Conservation (phyloP, 2,113 vertebrate species). For the Odocoileus hemionus region DNA sequence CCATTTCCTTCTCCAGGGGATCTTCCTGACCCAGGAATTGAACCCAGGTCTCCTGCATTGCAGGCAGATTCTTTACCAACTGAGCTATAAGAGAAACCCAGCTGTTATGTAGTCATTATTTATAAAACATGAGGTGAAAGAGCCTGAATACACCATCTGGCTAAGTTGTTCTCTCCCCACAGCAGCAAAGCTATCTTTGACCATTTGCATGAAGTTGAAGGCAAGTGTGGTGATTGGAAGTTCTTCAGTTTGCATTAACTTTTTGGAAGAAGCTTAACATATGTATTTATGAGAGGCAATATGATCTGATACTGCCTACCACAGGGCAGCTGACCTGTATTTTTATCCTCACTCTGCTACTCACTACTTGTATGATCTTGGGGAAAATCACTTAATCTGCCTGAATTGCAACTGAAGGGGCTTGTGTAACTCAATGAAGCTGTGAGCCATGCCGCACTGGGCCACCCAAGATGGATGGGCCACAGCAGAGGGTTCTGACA, state of each 20-base stretch:
- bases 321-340: not conserved
- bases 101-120: accelerated
- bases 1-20: not conserved
- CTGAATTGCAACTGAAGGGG: not conserved
- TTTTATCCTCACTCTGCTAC: not conserved
- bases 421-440: not conserved
- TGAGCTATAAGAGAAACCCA: not conserved
- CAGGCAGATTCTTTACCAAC: not conserved
- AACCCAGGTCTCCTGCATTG: not conserved
- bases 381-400: not conserved
- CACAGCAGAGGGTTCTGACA: not conserved
- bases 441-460: accelerated
- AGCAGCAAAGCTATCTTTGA: not conserved
- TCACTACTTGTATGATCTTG: not conserved
- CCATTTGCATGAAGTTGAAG: not conserved
- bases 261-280: not conserved
- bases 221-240: not conserved
- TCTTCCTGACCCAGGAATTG: not conserved
- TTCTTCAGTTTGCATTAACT: not conserved
- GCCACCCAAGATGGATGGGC: not conserved
- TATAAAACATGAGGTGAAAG: not conserved
- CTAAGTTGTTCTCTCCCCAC: not conserved
- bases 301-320: not conserved
- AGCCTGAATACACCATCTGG: not conserved
- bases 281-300: not conserved